Evolutionary conservation across 2,888 invertebrate genomes (phyloP).

Genomic region (Dolomedes plantarius): DNA sequence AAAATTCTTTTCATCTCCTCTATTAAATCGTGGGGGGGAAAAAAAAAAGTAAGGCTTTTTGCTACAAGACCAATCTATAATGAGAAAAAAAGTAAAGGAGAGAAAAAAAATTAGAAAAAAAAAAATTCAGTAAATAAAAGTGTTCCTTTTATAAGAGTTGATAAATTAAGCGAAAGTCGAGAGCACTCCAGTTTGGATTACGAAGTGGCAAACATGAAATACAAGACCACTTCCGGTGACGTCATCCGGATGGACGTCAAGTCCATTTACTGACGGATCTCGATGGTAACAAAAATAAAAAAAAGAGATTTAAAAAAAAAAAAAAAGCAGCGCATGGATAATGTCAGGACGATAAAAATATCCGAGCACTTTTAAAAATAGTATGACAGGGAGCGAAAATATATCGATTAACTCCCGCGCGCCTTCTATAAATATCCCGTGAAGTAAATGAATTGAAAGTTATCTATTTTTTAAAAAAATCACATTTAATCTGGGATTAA

Average conservation of each 20-base stretch:
- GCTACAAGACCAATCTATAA: too few relatives aligned
- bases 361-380: background rate
- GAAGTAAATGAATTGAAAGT: too few relatives aligned
- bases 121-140: background rate
- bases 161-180: background rate
- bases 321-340: background rate
- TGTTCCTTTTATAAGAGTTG: background rate
- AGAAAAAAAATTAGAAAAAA: background rate
- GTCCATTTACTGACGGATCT: background rate
- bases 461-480: too few relatives aligned
- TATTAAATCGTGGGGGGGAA: too few relatives aligned
- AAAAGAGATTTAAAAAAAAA: background rate
- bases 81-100: background rate
- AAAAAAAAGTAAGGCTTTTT: too few relatives aligned
- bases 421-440: too few relatives aligned
- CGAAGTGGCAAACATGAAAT: background rate
- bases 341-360: background rate
- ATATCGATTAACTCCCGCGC: too few relatives aligned
- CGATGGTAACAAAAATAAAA: background rate
- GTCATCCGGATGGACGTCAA: background rate
- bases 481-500: too few relatives aligned
- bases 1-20: too few relatives aligned
- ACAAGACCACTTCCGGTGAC: conserved; percentile 2
- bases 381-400: too few relatives aligned
- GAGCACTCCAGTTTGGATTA: background rate